These are phyloP conservation scores for Clarias platycephalus DNA, from an alignment of 2,797 vertebrate genomes.

Conservation along the genomic window DNA sequence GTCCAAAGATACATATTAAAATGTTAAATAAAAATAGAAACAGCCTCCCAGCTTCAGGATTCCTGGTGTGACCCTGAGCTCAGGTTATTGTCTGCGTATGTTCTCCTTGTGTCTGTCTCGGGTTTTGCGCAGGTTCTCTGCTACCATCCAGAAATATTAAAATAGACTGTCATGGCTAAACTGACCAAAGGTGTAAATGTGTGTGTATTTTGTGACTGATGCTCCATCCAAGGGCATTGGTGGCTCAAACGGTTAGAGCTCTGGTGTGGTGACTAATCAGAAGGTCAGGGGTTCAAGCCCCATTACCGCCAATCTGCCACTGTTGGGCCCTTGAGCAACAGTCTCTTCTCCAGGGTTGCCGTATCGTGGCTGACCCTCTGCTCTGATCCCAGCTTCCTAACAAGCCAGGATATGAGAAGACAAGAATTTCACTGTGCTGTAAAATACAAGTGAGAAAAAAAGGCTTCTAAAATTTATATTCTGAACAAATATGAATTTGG, in stretches of 20 bases:
- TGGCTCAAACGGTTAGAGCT: not conserved
- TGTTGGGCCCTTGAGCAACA: too few species aligned
- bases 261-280: too few species aligned
- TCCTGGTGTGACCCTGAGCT: not conserved
- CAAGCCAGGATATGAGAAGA: too few species aligned
- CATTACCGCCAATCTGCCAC: too few species aligned
- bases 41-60: not conserved
- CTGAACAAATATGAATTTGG: not conserved
- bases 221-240: not conserved
- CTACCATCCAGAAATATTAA: not conserved
- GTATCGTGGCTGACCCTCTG: too few species aligned
- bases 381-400: too few species aligned
- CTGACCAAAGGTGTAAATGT: not conserved
- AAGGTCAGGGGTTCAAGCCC: too few species aligned
- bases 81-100: not conserved
- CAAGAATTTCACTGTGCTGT: too few species aligned
- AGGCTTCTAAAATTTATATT: not conserved
- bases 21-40: not conserved
- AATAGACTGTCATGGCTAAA: not conserved
- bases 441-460: not conserved
- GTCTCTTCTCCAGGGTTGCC: too few species aligned
- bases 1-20: not conserved
- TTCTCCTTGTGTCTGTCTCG: not conserved
- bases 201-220: not conserved
- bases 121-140: not conserved